These are phyloP conservation scores for Xyrauchen texanus DNA, from an alignment of 2,113 vertebrate genomes.

Conservation along the genomic window DNA sequence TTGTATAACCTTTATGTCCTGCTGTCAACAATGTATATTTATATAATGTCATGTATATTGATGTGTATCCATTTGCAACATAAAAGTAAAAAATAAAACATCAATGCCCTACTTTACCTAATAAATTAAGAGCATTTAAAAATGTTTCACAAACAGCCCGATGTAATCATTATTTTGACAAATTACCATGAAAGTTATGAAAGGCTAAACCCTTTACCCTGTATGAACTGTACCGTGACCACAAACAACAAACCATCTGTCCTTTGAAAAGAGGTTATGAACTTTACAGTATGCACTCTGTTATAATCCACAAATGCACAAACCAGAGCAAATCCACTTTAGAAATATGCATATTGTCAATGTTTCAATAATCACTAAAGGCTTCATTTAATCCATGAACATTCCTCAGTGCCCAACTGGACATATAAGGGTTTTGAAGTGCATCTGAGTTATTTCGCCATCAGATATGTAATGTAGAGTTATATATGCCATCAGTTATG, in stretches of 20 bases:
- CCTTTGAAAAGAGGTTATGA: neutral
- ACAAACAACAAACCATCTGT: slow-evolving; percentile 12
- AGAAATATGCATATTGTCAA: slow-evolving; percentile 27
- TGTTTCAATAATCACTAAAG: slow-evolving; percentile 10
- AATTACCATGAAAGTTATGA: neutral
- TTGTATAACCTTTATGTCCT: neutral
- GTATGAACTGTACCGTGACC: neutral
- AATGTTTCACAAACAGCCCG: neutral
- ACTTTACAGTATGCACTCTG: neutral
- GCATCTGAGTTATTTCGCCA: neutral
- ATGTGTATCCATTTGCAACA: too few relatives aligned
- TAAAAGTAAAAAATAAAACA: too few relatives aligned
- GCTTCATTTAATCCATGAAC: slow-evolving; percentile 26
- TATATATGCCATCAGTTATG: neutral
- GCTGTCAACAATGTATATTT: neutral
- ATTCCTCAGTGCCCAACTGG: neutral
- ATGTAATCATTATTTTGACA: neutral
- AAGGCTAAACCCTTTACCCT: neutral
- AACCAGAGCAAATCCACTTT: slow-evolving; percentile 8
- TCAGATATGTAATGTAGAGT: neutral
- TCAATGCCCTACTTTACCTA: too few relatives aligned
- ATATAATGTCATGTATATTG: neutral
- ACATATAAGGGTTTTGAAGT: neutral
- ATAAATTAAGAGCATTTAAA: neutral
- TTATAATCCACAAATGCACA: neutral